These are phyloP conservation scores for Brachionus calyciflorus DNA, from an alignment of 1,140 invertebrate genomes.

Conservation along the genomic window DNA sequence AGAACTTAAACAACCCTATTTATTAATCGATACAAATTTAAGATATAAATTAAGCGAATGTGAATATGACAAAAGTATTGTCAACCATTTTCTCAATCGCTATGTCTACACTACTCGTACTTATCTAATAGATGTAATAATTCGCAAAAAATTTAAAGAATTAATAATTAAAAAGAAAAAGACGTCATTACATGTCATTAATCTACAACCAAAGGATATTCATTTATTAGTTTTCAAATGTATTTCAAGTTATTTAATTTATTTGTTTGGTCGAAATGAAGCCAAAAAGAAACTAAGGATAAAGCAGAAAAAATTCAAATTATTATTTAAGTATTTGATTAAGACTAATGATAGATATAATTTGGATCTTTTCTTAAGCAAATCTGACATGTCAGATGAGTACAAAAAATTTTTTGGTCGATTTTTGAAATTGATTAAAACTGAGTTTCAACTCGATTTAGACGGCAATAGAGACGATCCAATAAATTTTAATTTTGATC, in stretches of 20 bases:
- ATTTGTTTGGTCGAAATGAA: background rate
- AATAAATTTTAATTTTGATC: constrained; percentile 12
- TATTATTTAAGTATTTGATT: constrained; percentile 4
- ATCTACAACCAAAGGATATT: background rate
- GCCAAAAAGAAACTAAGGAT: background rate
- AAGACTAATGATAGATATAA: background rate
- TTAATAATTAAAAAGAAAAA: constrained; percentile 6
- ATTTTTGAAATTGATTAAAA: background rate
- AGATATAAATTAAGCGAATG: background rate
- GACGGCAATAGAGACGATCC: background rate
- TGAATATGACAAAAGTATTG: background rate
- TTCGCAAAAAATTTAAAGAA: constrained; percentile 25
- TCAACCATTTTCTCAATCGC: background rate
- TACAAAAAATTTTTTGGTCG: background rate
- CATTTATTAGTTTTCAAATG: background rate
- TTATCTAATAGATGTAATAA: constrained; percentile 20
- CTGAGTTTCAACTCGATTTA: background rate
- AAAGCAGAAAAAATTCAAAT: constrained; percentile 3
- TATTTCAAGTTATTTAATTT: background rate
- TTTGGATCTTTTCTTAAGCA: background rate
- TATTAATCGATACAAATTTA: constrained; percentile 6
- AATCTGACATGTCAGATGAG: background rate
- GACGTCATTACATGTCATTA: background rate
- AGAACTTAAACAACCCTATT: background rate
- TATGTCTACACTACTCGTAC: background rate